Evolutionary conservation across 2,113 vertebrate genomes (phyloP), one percentile per base, ranked within the genome.

Genomic region (Pao palembangensis): DNA sequence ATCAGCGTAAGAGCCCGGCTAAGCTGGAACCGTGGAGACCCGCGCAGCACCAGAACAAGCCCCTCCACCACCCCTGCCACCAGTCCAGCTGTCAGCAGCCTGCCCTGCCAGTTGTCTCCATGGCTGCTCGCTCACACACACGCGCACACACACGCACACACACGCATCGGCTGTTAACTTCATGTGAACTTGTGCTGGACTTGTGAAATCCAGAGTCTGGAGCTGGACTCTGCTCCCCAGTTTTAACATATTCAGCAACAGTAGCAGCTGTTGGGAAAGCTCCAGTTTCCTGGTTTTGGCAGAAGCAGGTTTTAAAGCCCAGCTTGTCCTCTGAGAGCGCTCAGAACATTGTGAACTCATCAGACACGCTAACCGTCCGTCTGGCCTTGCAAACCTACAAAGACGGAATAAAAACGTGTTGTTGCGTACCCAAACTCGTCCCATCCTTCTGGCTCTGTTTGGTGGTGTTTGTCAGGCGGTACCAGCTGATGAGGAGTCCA

Each of bases 1-100:
- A 88, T 90, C 84, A 88, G 62, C 50, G 64, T 88, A 88, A 88
- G 68, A 87, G 71, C 58, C 56, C 59, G 65, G 77, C 83, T 90
- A 89, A 87, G 76, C 79, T 82, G 59, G 75, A 75, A 49, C 67
- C 19, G 16, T 70, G 62, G 78, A 51, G 65, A 54, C 57, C 68
- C 10, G n/a, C 67, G 64, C 75, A 61, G 65, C 73, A 61, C 68
- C 65, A 60, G 58, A 69, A 58, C 67, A 16, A 53, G 28, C 42
- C 50, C 48, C n/a, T 2, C 53, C 21, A 52, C 20, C 51, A 19
- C 58, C 67, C 55, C 55, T 2, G 42, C 72, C 66, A 23, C 52
- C 53, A 5, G 66, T 73, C 83, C 87, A 88, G 84, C 86, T 90
- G 89, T 89, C 86, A 78, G 75, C 70, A 61, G 56, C 65, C 75